Conservation (phyloP, 1,140 invertebrate species). For the Polyergus mexicanus region DNA sequence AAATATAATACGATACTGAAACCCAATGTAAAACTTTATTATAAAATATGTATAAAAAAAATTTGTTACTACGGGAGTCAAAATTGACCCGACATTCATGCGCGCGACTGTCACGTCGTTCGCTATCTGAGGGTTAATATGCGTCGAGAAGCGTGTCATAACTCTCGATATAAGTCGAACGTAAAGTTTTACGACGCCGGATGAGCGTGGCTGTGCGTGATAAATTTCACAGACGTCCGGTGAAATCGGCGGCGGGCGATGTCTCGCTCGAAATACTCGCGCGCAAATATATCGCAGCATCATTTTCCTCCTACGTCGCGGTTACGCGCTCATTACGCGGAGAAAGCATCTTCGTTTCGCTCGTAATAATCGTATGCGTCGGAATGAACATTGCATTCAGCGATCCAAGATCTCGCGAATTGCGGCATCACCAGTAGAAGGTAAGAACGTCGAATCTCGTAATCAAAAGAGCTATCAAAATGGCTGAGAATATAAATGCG, state of each 20-base stretch:
- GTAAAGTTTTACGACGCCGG: slow-evolving; percentile 74
- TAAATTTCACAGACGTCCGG: slow-evolving; percentile 67
- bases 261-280: neutral
- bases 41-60: too few relatives aligned
- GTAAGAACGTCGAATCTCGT: neutral
- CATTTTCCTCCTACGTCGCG: neutral
- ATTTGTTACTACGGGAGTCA: too few relatives aligned
- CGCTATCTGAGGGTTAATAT: slow-evolving; percentile 36
- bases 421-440: neutral
- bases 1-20: too few relatives aligned
- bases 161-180: slow-evolving; percentile 69
- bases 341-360: neutral
- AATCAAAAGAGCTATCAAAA: neutral
- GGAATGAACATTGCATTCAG: neutral
- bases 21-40: too few relatives aligned
- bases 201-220: slow-evolving; percentile 70
- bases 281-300: too few relatives aligned
- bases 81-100: too few relatives aligned
- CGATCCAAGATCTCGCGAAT: neutral
- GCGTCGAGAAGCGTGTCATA: slow-evolving; percentile 54
- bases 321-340: neutral
- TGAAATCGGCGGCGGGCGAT: slow-evolving; percentile 5
- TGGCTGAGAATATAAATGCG: neutral
- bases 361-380: slow-evolving; percentile 5
- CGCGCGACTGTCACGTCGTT: too few relatives aligned